phyloP scores from a whole-genome alignment of 1,140 invertebrate species.

The Drosophila bocki region DNA sequence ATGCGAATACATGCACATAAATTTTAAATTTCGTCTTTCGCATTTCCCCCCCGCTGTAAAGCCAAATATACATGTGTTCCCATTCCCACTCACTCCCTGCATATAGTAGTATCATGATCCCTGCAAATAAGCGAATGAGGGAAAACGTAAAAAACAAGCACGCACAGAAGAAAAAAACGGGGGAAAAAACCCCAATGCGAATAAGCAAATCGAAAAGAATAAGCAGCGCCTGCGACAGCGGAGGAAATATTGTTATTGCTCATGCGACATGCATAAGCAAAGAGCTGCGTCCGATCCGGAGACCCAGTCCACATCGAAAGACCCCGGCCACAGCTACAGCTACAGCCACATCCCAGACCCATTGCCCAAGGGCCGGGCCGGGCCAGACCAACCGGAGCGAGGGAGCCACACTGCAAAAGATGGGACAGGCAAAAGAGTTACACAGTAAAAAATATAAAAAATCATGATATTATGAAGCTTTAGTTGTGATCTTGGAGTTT shows the following conservation, averaged over 20 bases:
- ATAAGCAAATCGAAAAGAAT: constrained; percentile 75
- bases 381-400: constrained; percentile 37
- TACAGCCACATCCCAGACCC: constrained; percentile 9
- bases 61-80: constrained; percentile 53
- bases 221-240: constrained; percentile 49
- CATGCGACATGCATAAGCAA: constrained; percentile 81
- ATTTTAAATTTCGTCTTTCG: constrained; percentile 65
- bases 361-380: constrained; percentile 17
- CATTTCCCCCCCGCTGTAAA: constrained; percentile 21
- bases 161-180: constrained; percentile 27
- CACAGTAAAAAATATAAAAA: background rate
- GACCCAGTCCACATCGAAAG: constrained; percentile 3
- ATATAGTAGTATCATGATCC: constrained; percentile 47
- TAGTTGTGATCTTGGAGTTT: too few relatives aligned
- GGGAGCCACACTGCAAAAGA: constrained; percentile 21
- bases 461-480: background rate
- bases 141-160: constrained; percentile 52
- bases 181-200: constrained; percentile 48
- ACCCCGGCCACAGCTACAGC: background rate
- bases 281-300: constrained; percentile 36
- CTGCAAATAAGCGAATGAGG: constrained; percentile 57
- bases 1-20: constrained; percentile 59
- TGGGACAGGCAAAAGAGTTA: background rate
- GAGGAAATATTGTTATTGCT: constrained; percentile 76
- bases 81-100: constrained; percentile 39